Evolutionary conservation across 2,888 invertebrate species (phyloP).

Genomic region (Acleris laterana): DNA sequence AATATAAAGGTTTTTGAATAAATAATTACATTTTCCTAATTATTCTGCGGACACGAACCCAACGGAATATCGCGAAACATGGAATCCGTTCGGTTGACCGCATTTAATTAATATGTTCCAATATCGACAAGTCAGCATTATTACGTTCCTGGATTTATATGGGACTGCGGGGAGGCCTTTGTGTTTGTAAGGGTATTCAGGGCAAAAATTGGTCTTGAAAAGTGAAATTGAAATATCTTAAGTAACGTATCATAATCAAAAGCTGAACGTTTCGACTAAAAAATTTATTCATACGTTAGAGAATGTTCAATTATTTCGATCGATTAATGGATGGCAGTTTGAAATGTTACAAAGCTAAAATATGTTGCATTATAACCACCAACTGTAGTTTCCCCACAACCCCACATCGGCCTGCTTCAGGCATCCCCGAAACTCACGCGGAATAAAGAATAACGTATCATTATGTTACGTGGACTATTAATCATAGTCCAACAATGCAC

Average conservation of each 20-base stretch:
- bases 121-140: slow-evolving; percentile 7
- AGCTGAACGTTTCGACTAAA: too few relatives aligned
- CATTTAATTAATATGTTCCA: slow-evolving; percentile 20
- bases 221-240: too few relatives aligned
- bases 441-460: slow-evolving; percentile 69
- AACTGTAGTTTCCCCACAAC: not conserved
- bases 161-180: not conserved
- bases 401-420: slow-evolving; percentile 19
- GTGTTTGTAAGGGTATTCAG: not conserved
- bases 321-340: too few relatives aligned
- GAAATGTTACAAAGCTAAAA: too few relatives aligned
- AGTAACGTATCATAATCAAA: too few relatives aligned
- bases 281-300: too few relatives aligned
- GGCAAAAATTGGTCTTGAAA: not conserved
- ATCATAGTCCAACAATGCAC: slow-evolving; percentile 77
- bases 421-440: slow-evolving; percentile 39
- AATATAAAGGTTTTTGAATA: not conserved
- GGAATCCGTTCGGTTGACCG: slow-evolving; percentile 4
- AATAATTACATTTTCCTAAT: not conserved
- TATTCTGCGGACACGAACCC: not conserved
- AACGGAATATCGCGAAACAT: not conserved
- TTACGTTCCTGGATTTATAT: slow-evolving; percentile 7
- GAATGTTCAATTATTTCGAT: too few relatives aligned
- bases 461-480: slow-evolving; percentile 69
- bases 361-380: not conserved